A percentile compares a stretch with the other conserved stretches of the same genome.
Evolutionary conservation across 2,888 invertebrate genomes (phyloP).

Genomic region (Volucella inanis): DNA sequence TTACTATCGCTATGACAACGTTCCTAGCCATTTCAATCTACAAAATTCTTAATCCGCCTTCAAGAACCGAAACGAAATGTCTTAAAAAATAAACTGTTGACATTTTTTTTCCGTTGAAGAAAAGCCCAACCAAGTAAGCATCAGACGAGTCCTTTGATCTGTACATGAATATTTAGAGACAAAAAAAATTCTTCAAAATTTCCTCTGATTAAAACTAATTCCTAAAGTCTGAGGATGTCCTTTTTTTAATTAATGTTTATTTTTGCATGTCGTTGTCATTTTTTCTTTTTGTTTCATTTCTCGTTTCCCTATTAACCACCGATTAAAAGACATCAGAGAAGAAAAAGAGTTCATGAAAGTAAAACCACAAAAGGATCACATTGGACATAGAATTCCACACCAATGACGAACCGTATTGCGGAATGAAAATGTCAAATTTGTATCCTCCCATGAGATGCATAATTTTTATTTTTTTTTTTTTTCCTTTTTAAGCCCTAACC

Average conservation of each 20-base stretch:
- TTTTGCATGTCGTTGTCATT: neutral
- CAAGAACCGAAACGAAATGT: too few species aligned
- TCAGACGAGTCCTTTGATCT: constrained; percentile 18
- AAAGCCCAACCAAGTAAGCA: neutral
- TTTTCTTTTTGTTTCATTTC: too few species aligned
- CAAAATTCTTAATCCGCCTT: too few species aligned
- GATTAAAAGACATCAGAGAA: constrained; percentile 41
- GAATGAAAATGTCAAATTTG: constrained; percentile 53
- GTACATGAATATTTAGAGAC: too few species aligned
- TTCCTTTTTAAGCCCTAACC: neutral
- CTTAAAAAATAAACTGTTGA: neutral
- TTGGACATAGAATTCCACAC: constrained; percentile 28
- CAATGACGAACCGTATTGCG: constrained; percentile 14
- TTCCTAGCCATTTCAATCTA: too few species aligned
- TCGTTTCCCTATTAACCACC: constrained; percentile 24
- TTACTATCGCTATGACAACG: too few species aligned
- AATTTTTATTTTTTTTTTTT: neutral
- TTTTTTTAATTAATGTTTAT: constrained; percentile 56
- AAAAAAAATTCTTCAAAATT: neutral
- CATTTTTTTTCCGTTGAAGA: neutral
- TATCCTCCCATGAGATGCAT: constrained; percentile 17
- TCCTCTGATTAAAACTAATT: constrained; percentile 53
- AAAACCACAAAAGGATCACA: constrained; percentile 53
- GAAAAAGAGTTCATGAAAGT: constrained; percentile 31
- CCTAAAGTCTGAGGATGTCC: constrained; percentile 46